Evolutionary conservation across 2,888 invertebrate genomes (phyloP), one percentile per base, ranked within the genome.

Genomic region (Perdita meconis): DNA sequence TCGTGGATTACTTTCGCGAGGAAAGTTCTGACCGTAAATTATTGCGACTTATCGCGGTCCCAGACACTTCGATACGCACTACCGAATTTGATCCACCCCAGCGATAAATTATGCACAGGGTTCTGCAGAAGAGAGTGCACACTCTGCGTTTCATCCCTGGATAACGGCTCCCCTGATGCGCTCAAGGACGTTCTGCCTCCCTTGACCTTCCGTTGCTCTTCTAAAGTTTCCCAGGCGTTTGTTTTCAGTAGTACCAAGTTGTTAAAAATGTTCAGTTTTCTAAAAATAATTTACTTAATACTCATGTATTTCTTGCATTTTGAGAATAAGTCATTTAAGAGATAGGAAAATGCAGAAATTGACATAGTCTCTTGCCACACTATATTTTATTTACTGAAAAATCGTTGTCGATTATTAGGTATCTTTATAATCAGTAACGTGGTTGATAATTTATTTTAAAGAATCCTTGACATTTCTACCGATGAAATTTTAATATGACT

Each of bases 131-230:
- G 82, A 78, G 83, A 84, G 79, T 57, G 68, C 72, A 65, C 81
- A 72, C 74, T 71, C 80, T 67, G 74, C 73, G 78, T 80, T 84
- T 80, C 80, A 73, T 79, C 83, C 84, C 81, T 74, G 78, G 81
- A 83, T 86, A 88, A 89, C 86, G 85, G 85, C 68, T 84, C 82
- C 81, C 86, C 79, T 79, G 83, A 81, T 86, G 84, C 86, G 85
- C 71, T 85, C 84, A 71, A 84, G 82, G 83, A 84, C 78, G 61
- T 84, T 78, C 77, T 82, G 77, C 76, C 78, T 80, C 78, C 76
- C 55, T 65, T 67, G 59, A 65, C 73, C 83, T 73, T 77, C 77
- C 78, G 73, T 64, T 55, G 56, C 63, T 69, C 70, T 64, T 55
- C 73, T 42, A 56, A 40, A 68, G 24, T 50, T 40, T 50, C 57